Evolutionary conservation across 2,888 invertebrate genomes (phyloP).

Genomic region (Polyommatus iphigenia): DNA sequence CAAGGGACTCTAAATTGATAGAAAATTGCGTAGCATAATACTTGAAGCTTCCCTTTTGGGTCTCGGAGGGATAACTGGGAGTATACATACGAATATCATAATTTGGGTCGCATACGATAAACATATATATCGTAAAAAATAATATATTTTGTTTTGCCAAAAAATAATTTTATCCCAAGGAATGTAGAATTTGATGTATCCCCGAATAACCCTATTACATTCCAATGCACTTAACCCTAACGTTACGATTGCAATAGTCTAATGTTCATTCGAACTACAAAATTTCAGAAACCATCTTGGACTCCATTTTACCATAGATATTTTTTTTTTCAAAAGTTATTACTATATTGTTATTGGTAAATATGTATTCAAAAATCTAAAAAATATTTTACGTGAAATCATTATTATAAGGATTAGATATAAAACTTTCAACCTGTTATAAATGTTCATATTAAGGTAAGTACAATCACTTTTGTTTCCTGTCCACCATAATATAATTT

Average conservation of each 20-base stretch:
- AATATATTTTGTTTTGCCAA: conserved; percentile 42
- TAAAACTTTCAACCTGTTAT: not conserved
- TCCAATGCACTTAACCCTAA: conserved; percentile 60
- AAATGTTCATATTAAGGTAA: not conserved
- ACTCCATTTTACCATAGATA: conserved; percentile 37
- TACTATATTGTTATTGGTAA: not conserved
- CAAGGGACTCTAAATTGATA: no score
- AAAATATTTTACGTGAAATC: not conserved
- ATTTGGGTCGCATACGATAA: conserved; percentile 47
- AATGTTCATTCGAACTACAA: conserved; percentile 63
- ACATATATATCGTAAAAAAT: conserved; percentile 41
- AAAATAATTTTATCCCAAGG: conserved; percentile 65
- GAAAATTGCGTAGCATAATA: conserved; percentile 22
- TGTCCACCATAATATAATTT: not conserved
- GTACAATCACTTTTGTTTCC: not conserved
- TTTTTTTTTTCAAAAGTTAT: not conserved
- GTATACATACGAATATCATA: conserved; percentile 49
- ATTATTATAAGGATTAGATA: not conserved
- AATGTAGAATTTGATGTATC: conserved; percentile 68
- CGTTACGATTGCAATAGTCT: conserved; percentile 61
- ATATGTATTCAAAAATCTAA: not conserved
- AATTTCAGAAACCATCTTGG: conserved; percentile 58
- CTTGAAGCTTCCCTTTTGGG: not conserved
- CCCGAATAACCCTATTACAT: conserved; percentile 61
- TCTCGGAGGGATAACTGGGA: conserved; percentile 49